Percentiles rank a stretch among this genome's conserved stretches.
phyloP scores from a whole-genome alignment of 2,888 invertebrate genomes.

The Plagodis dolabraria region DNA sequence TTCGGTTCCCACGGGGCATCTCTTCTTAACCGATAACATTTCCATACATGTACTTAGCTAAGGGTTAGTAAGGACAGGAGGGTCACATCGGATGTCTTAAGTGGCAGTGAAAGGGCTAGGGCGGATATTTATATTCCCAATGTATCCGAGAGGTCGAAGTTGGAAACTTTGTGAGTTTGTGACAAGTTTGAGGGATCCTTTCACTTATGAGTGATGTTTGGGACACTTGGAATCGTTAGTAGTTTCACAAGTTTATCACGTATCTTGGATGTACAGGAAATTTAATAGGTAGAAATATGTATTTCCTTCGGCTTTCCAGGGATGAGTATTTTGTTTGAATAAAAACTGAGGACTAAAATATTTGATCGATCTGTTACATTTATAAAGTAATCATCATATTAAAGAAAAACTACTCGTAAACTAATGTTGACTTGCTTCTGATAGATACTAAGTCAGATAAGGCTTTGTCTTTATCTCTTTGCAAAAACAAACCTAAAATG shows the following conservation, averaged over 20 bases:
- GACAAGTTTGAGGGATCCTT: conserved; percentile 59
- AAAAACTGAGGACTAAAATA: no score
- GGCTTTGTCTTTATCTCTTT: no score
- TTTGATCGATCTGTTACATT: no score
- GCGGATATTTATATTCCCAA: conserved; percentile 80
- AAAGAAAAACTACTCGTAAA: no score
- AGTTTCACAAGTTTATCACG: conserved; percentile 10
- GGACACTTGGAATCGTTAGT: conserved; percentile 32
- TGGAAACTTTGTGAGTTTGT: conserved; percentile 56
- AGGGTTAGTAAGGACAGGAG: conserved; percentile 41
- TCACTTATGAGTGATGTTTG: conserved; percentile 44
- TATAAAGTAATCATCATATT: no score
- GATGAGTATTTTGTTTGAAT: no score
- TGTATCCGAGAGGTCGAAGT: conserved; percentile 69
- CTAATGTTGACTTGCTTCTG: no score
- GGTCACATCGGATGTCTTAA: conserved; percentile 73
- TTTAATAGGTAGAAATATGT: not conserved
- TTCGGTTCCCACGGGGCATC: conserved; percentile 54
- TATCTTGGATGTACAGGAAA: not conserved
- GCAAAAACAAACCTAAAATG: no score
- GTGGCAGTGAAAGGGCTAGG: conserved; percentile 73
- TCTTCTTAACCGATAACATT: conserved; percentile 49
- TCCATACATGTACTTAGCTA: conserved; percentile 40
- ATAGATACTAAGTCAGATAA: no score
- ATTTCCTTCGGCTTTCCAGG: no score